phyloP scores from a whole-genome alignment of 2,888 invertebrate species.

The Hypomecis punctinalis region DNA sequence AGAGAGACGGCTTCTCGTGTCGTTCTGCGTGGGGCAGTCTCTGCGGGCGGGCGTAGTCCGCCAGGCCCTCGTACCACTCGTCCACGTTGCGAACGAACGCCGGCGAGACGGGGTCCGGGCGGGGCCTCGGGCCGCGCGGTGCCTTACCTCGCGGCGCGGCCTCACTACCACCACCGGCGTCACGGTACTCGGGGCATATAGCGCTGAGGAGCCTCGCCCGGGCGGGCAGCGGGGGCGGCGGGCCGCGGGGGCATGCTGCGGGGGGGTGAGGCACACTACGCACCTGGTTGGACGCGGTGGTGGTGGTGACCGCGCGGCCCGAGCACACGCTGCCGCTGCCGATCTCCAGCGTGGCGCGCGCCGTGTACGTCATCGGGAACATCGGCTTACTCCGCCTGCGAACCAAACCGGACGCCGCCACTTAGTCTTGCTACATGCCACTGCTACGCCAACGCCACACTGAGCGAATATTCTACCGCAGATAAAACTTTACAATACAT shows the following conservation, averaged over 20 bases:
- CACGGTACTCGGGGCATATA: constrained; percentile 40
- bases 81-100: constrained; percentile 49
- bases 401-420: constrained; percentile 47
- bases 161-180: constrained; percentile 48
- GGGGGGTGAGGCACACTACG: constrained; percentile 57
- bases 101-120: constrained; percentile 5
- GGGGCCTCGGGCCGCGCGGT: constrained; percentile 54
- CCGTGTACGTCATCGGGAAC: constrained; percentile 82
- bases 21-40: too few species aligned
- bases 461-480: neutral
- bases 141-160: constrained; percentile 29
- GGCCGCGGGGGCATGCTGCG: constrained; percentile 20
- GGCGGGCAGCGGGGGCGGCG: constrained; percentile 22
- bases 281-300: constrained; percentile 83
- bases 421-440: constrained; percentile 14
- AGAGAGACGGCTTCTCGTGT: constrained; percentile 5
- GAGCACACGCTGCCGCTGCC: constrained; percentile 79
- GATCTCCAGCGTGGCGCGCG: constrained; percentile 82
- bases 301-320: constrained; percentile 83
- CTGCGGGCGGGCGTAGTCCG: constrained; percentile 38
- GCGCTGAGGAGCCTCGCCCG: constrained; percentile 53
- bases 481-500: neutral
- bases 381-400: constrained; percentile 77
- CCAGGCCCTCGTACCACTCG: constrained; percentile 58
- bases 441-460: neutral